Conservation (phyloP, 2,888 invertebrate genomes). For the Tenthredo scrophulariae region DNA sequence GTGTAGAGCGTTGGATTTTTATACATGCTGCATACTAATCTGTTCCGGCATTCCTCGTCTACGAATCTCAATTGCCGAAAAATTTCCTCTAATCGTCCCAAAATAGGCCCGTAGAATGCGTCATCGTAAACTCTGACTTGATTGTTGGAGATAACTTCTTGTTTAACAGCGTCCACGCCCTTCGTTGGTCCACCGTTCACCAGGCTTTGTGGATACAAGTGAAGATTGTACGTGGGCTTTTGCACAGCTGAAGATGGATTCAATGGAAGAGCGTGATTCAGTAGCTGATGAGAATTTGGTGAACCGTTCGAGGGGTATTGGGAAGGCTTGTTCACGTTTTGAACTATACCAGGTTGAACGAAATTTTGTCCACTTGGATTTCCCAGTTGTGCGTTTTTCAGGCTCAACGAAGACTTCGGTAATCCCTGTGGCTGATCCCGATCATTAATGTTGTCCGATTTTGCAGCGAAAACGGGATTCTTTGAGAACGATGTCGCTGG, state of each 20-base stretch:
- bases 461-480: neutral
- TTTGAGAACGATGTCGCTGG: constrained; percentile 21
- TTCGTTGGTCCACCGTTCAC: constrained; percentile 47
- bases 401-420: neutral
- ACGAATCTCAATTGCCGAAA: constrained; percentile 85
- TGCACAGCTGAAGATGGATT: neutral
- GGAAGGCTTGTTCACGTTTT: neutral
- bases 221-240: neutral
- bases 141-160: constrained; percentile 55
- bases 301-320: neutral
- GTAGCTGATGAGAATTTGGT: neutral
- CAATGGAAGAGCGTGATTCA: neutral
- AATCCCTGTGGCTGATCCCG: neutral
- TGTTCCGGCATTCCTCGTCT: constrained; percentile 87
- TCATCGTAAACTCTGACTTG: constrained; percentile 65
- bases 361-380: neutral
- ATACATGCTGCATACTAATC: constrained; percentile 92
- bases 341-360: neutral
- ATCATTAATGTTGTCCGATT: constrained; percentile 29
- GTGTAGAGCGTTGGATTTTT: constrained; percentile 90
- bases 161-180: constrained; percentile 1
- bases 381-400: neutral
- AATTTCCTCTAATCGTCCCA: constrained; percentile 89
- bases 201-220: constrained; percentile 56
- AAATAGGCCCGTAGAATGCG: constrained; percentile 88